A percentile compares a stretch with the other conserved stretches of the same genome.
Evolutionary conservation across 1,140 invertebrate genomes (phyloP).

Genomic region (Ceratina australensis): DNA sequence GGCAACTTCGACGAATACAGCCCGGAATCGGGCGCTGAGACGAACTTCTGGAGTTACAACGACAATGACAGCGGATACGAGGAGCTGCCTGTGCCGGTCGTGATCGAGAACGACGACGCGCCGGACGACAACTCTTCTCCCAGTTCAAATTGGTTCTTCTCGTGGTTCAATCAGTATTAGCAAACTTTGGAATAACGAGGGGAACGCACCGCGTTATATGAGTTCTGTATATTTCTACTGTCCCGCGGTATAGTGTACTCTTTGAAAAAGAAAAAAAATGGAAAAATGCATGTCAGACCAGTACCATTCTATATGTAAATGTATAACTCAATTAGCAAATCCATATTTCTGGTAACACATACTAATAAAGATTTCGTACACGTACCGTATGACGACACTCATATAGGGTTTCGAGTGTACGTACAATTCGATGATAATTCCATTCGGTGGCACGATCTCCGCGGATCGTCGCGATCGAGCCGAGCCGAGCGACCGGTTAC

Average conservation of each 20-base stretch:
- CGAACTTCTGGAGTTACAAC: neutral
- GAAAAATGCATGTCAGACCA: neutral
- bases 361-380: too few relatives aligned
- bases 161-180: constrained; percentile 14
- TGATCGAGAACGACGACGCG: constrained; percentile 11
- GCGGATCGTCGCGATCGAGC: neutral
- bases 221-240: neutral
- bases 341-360: too few relatives aligned
- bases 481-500: constrained; percentile 21
- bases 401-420: too few relatives aligned
- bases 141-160: neutral
- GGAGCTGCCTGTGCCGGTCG: neutral
- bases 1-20: constrained; percentile 13
- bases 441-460: neutral
- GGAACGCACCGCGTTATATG: neutral
- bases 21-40: neutral
- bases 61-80: constrained; percentile 7
- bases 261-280: neutral
- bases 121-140: neutral
- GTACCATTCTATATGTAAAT: neutral
- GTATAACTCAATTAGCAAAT: neutral
- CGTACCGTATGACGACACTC: too few relatives aligned
- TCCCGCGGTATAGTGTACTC: neutral
- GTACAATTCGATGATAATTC: neutral
- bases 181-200: neutral